Percentiles rank a stretch among this genome's conserved stretches.
Conservation (phyloP, 1,140 invertebrate genomes). For the Orius insidiosus region DNA sequence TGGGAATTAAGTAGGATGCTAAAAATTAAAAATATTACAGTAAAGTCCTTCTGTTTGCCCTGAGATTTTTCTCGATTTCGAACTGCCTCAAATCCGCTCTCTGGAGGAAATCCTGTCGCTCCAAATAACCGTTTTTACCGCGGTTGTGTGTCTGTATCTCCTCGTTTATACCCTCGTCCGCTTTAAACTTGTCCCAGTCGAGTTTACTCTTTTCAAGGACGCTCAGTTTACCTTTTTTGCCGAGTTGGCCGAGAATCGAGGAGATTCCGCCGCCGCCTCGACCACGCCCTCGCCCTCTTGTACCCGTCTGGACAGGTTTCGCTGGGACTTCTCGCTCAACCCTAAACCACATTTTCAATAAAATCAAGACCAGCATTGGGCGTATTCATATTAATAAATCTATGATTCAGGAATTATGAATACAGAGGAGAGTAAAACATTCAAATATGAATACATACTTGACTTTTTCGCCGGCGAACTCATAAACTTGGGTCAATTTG, state of each 20-base stretch:
- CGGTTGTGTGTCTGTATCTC: constrained; percentile 68
- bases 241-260: constrained; percentile 46
- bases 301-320: background rate
- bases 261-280: constrained; percentile 38
- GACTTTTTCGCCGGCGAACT: constrained; percentile 21
- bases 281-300: constrained; percentile 6
- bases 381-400: too few species aligned
- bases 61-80: constrained; percentile 62
- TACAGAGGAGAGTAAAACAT: background rate
- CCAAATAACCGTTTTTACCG: constrained; percentile 76
- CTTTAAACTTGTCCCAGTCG: constrained; percentile 82
- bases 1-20: too few species aligned
- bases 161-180: constrained; percentile 67
- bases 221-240: constrained; percentile 61
- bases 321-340: constrained; percentile 15
- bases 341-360: constrained; percentile 13
- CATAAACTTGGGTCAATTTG: constrained; percentile 18
- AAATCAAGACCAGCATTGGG: too few species aligned
- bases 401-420: too few species aligned
- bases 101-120: constrained; percentile 74
- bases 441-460: constrained; percentile 14
- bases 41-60: too few species aligned
- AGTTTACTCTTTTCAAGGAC: constrained; percentile 79
- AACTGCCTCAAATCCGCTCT: constrained; percentile 75
- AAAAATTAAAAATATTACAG: too few species aligned